Evolutionary conservation across 2,888 invertebrate species (phyloP), one percentile per base, ranked within the genome.

Genomic region (Tenthredo livida): DNA sequence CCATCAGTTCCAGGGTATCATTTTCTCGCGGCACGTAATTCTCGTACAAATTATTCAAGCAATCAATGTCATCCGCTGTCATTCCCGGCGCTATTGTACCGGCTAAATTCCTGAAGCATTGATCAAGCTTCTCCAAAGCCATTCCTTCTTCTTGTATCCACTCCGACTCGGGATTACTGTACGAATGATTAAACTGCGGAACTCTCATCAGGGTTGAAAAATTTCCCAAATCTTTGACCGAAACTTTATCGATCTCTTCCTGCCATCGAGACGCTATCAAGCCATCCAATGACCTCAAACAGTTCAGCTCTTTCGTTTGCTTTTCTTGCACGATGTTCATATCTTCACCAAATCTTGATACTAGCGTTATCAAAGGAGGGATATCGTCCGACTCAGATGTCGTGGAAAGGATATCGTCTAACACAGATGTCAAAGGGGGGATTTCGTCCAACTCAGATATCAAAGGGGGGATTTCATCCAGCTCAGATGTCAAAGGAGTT

Each of bases 91-190:
- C 67, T n/a, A 47, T n/a, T 10, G 25, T 83, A 12, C 83, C 67
- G 1, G 67, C 83, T 37, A 83, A n/a, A 33, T 83, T 83, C 9
- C 83, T 65, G 1, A 83, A 67, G 70, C 83, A 83, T 40, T 70
- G 43, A 29, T 83, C 83, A 33, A 83, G 83, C 67, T 83, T 83
- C 9, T 65, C 47, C 47, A 70, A 29, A 25, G 83, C 67, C 70
- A 70, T 83, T 17, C 83, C 83, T 25, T 83, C 83, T 3, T 83
- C 70, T 29, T 67, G 83, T 15, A 83, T 67, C 83, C 83, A 83
- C 15, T 83, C 83, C 4, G 83, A 83, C 17, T 83, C 67, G 1
- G 83, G 83, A 21, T 83, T 83, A 40, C 83, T 83, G 83, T 83
- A 83, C 12, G 29, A 47, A 40, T n/a, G 7, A 5, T 25, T 29